phyloP scores from a whole-genome alignment of 2,113 vertebrate genomes.

The Psittacus erithacus region DNA sequence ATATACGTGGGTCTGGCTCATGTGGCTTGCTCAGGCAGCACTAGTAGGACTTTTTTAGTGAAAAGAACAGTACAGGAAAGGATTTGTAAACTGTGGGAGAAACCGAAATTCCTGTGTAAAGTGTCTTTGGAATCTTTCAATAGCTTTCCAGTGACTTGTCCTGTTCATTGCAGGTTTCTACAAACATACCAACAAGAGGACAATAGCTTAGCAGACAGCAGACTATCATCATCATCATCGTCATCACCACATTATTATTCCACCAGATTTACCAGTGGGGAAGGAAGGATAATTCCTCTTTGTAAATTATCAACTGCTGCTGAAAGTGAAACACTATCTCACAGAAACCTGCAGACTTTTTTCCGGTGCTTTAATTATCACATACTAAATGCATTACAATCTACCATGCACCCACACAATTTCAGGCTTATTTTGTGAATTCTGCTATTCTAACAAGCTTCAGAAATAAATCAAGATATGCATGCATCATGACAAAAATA shows the following conservation, averaged over 20 bases:
- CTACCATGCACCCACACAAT: background rate
- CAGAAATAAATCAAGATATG: background rate
- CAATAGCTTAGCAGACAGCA: background rate
- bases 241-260: background rate
- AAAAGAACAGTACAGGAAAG: background rate
- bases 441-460: background rate
- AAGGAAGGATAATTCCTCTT: background rate
- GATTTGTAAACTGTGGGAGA: background rate
- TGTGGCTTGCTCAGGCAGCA: background rate
- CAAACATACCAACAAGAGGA: background rate
- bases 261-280: background rate
- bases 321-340: background rate
- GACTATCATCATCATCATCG: background rate
- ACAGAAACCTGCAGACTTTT: background rate
- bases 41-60: background rate
- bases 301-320: background rate
- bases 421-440: background rate
- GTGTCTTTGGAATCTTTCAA: background rate
- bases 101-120: background rate
- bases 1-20: background rate
- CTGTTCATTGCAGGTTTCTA: background rate
- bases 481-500: background rate
- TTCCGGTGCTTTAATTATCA: background rate
- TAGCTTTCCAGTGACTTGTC: background rate
- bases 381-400: background rate